Evolutionary conservation across 2,113 vertebrate species (phyloP).

Genomic region (Meles meles): DNA sequence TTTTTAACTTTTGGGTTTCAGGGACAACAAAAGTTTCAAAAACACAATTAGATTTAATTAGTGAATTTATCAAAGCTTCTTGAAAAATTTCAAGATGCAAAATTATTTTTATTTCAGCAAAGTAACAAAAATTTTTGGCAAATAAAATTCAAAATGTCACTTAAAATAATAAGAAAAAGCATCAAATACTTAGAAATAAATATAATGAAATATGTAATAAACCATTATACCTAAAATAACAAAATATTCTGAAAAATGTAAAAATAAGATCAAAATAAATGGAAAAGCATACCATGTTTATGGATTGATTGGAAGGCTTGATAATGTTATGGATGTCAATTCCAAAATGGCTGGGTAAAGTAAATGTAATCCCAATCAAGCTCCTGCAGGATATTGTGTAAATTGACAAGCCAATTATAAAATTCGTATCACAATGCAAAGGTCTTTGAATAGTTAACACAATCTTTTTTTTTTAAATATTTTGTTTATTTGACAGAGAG

Average conservation of each 20-base stretch:
- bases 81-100: neutral
- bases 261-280: neutral
- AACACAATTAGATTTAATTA: neutral
- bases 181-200: neutral
- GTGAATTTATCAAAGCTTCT: neutral
- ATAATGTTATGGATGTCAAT: neutral
- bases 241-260: neutral
- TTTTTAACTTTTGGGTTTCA: neutral
- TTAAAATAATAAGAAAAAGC: neutral
- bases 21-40: neutral
- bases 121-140: neutral
- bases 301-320: neutral
- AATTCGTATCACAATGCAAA: neutral
- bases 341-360: constrained; percentile 11
- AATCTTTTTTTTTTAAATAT: no score
- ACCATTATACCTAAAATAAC: neutral
- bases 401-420: neutral
- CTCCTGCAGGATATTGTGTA: neutral
- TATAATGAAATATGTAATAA: neutral
- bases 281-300: neutral
- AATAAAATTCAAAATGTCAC: neutral
- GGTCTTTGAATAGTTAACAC: neutral
- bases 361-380: neutral
- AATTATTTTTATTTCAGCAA: neutral
- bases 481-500: no score